Evolutionary conservation across 2,797 vertebrate genomes (phyloP), one percentile per base, ranked within the genome.

Genomic region (Chrysocyon brachyurus): DNA sequence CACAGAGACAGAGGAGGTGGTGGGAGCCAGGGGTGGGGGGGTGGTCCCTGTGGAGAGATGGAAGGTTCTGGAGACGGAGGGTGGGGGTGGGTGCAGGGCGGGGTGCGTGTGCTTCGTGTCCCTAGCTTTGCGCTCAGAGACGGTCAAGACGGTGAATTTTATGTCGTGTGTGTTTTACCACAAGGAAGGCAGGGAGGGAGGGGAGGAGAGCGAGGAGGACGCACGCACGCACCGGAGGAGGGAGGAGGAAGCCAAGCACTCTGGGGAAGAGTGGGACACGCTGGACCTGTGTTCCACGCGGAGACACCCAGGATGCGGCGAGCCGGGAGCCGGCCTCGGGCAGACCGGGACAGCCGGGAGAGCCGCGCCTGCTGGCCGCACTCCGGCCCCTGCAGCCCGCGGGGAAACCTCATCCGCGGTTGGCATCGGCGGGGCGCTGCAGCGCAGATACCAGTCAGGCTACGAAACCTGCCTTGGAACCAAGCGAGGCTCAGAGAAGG

Each of bases 381-480:
- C 28, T 36, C 26, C 28, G 0, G 14, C 40, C 40, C 40, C 40
- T 8, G 40, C 40, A 46, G 95, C 68, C 94, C 73, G 52, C 11
- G 2, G 66, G 49, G 93, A 94, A 94, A 61, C 36, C 14, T 17
- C 83, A 83, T 77, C 87, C 16, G 85, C 33, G 11, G 15, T 16
- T 52, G 75, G 94, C 77, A 93, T 36, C 36, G 36, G 36, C 36
- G 36, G 79, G 19, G 19, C 12, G 17, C 66, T 4, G 10, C 36
- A 6, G 54, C 16, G 68, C 56, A n/a, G 90, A 33, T 57, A 70
- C 61, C 46, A 70, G 56, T n/a, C 83, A 75, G 87, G 54, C 36
- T 14, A 9, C 22, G 15, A 4, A 86, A 31, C 40, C 88, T 52
- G 57, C 68, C 94, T 90, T 46, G 46, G 94, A 85, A 88, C 72